Conservation (phyloP, 2,113 vertebrate species). For the Ellobius talpinus region DNA sequence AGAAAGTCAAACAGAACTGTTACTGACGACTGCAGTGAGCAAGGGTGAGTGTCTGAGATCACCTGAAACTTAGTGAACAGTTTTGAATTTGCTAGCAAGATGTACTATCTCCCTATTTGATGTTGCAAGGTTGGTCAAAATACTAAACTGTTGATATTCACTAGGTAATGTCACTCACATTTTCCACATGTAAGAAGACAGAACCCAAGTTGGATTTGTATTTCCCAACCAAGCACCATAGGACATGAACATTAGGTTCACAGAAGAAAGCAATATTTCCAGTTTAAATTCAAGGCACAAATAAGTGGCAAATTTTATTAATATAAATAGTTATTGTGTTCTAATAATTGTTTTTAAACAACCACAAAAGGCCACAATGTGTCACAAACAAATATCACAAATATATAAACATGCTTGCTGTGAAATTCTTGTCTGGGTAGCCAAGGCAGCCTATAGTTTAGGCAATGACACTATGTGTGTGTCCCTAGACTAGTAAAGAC, state of each 20-base stretch:
- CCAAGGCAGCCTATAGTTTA: not conserved
- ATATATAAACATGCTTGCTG: not conserved
- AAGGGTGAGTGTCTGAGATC: not conserved
- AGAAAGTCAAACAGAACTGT: not conserved
- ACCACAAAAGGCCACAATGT: not conserved
- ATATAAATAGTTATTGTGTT: not conserved
- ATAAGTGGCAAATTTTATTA: not conserved
- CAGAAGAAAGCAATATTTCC: not conserved
- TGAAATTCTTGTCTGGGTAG: not conserved
- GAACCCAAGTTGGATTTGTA: not conserved
- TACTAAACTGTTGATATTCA: not conserved
- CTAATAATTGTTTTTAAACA: conserved; percentile 44
- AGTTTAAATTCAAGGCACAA: conserved; percentile 51
- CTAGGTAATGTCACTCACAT: not conserved
- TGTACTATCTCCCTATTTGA: not conserved
- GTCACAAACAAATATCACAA: not conserved
- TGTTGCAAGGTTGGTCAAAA: not conserved
- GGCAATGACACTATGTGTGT: not conserved
- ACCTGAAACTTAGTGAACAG: conserved; percentile 5
- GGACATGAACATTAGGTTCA: conserved; percentile 21
- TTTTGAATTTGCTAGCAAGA: not conserved
- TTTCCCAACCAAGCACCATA: conserved; percentile 6
- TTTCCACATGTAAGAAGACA: not conserved
- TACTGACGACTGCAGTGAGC: not conserved
- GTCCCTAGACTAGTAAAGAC: not conserved